Evolutionary conservation across 2,888 invertebrate genomes (phyloP).

Genomic region (Sicus ferrugineus): DNA sequence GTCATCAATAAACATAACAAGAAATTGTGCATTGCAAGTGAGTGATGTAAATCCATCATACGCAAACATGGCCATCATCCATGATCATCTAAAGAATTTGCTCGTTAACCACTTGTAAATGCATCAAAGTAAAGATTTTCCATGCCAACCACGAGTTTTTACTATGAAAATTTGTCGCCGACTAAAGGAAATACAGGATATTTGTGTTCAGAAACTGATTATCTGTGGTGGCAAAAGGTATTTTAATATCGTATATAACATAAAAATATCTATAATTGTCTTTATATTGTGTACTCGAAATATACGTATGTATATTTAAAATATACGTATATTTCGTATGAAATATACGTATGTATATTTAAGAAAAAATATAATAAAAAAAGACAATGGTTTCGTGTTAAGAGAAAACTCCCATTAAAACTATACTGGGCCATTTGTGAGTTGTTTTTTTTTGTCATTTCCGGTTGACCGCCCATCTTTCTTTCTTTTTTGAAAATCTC

Average conservation of each 20-base stretch:
- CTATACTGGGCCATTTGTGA: no score
- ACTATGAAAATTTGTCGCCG: constrained; percentile 49
- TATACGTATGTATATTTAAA: no score
- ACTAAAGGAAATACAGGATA: constrained; percentile 44
- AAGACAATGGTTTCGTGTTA: no score
- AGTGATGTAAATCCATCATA: background rate
- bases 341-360: no score
- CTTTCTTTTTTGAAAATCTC: background rate
- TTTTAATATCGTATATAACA: background rate
- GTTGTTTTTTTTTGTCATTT: background rate
- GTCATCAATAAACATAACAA: no score
- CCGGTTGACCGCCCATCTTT: background rate
- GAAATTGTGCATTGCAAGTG: no score
- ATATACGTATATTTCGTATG: no score
- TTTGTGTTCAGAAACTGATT: constrained; percentile 42
- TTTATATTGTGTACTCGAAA: no score
- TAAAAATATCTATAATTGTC: no score
- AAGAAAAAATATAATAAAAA: no score
- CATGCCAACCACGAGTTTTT: background rate
- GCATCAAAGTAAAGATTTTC: constrained; percentile 13
- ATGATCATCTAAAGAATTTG: background rate
- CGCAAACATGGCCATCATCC: background rate
- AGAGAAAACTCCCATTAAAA: no score
- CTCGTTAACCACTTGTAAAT: no score
- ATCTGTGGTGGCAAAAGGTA: constrained; percentile 49